phyloP scores from a whole-genome alignment of 2,113 vertebrate species.

The Epinephelus fuscoguttatus region DNA sequence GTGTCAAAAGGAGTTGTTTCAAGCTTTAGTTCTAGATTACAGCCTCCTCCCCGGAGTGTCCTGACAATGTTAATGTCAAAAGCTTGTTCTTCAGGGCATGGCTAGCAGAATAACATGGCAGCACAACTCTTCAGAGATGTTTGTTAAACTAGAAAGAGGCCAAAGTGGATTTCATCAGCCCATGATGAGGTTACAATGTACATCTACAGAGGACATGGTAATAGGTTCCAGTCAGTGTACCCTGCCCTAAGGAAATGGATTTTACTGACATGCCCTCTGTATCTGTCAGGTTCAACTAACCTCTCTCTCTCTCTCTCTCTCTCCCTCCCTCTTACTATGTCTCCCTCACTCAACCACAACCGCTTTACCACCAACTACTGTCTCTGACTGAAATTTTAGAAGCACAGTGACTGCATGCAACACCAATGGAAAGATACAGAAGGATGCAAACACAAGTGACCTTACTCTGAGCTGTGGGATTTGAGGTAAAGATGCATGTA shows the following conservation, averaged over 20 bases:
- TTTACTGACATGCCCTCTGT: slow-evolving; percentile 58
- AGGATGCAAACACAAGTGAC: slow-evolving; percentile 1
- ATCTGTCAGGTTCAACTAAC: slow-evolving; percentile 67
- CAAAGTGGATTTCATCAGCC: slow-evolving; percentile 71
- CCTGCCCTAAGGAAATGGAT: slow-evolving; percentile 49
- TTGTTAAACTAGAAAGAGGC: slow-evolving; percentile 65
- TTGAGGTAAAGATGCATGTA: not conserved
- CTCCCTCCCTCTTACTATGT: slow-evolving; percentile 1
- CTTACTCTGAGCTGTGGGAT: not conserved
- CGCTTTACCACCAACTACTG: not conserved
- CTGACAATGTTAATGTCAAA: slow-evolving; percentile 81
- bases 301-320: slow-evolving; percentile 38
- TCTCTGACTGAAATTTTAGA: not conserved
- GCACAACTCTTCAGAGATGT: slow-evolving; percentile 59
- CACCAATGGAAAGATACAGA: not conserved
- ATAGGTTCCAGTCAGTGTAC: slow-evolving; percentile 51
- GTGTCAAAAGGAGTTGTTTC: slow-evolving; percentile 63
- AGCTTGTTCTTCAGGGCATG: slow-evolving; percentile 73
- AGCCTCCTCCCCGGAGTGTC: slow-evolving; percentile 52
- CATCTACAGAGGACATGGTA: slow-evolving; percentile 53
- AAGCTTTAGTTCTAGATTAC: slow-evolving; percentile 59
- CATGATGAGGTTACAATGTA: slow-evolving; percentile 66
- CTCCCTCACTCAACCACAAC: slow-evolving; percentile 20
- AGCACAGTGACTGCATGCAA: not conserved
- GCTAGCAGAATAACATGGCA: slow-evolving; percentile 69